Conservation (phyloP, 2,113 vertebrate species). For the Cariama cristata region DNA sequence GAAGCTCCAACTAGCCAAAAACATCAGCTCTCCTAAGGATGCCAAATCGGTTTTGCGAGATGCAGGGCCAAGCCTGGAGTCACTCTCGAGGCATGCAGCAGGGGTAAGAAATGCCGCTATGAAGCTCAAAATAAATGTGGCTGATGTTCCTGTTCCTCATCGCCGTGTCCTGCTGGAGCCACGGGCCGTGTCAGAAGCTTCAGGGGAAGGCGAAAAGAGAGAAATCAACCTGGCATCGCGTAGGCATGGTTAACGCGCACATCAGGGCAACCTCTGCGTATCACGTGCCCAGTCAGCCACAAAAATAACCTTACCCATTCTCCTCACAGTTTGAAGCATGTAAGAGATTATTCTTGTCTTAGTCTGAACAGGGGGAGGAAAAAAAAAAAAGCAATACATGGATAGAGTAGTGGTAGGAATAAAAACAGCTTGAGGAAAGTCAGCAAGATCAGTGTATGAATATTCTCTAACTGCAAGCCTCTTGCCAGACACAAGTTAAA, state of each 20-base stretch:
- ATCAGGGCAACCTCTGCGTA: background rate
- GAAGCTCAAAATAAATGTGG: fast-evolving
- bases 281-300: background rate
- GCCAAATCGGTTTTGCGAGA: background rate
- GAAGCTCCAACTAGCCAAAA: constrained; percentile 34
- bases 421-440: constrained; percentile 13
- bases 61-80: background rate
- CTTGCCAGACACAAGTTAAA: background rate
- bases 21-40: background rate
- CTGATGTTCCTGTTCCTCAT: fast-evolving
- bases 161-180: background rate
- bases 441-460: background rate
- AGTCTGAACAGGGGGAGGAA: fast-evolving
- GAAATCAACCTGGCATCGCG: background rate
- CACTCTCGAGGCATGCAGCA: background rate
- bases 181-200: background rate
- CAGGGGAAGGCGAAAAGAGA: background rate
- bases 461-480: background rate
- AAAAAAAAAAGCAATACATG: background rate
- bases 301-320: background rate
- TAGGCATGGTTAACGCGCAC: background rate
- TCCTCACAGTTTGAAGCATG: background rate
- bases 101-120: background rate
- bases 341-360: background rate
- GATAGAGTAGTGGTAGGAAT: background rate